phyloP scores from a whole-genome alignment of 2,113 vertebrate species.

The Eurypyga helias region DNA sequence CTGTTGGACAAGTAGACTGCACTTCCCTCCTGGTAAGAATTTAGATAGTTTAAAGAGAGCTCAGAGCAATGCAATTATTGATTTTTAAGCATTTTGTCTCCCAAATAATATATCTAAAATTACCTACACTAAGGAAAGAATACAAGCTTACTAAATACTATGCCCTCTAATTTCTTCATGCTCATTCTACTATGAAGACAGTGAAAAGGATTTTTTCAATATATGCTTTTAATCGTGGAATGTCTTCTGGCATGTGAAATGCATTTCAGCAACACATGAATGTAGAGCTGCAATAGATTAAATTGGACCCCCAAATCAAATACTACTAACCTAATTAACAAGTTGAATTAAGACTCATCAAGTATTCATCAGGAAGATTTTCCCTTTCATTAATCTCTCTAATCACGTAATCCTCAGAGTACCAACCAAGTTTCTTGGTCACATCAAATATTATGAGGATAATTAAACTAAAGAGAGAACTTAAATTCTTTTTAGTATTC shows the following conservation, averaged over 20 bases:
- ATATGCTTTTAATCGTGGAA: background rate
- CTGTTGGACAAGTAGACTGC: background rate
- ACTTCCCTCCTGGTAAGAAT: background rate
- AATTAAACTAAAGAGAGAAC: conserved; percentile 24
- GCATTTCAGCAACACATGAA: background rate
- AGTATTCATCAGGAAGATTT: conserved; percentile 27
- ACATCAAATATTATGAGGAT: conserved; percentile 35
- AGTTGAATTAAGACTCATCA: conserved; percentile 42
- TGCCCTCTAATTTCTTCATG: background rate
- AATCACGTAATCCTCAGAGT: conserved; percentile 18
- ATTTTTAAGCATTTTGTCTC: background rate
- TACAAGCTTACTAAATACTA: background rate
- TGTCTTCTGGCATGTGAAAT: background rate
- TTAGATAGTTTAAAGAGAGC: background rate
- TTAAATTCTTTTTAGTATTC: conserved; percentile 2
- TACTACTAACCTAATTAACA: conserved; percentile 37
- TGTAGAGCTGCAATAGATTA: background rate
- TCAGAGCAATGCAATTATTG: background rate
- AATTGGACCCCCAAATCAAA: conserved; percentile 15
- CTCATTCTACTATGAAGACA: background rate
- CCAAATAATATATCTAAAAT: background rate
- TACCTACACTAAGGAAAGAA: background rate
- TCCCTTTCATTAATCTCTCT: conserved; percentile 46
- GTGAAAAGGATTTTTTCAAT: background rate
- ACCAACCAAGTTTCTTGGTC: background rate